Conservation (phyloP, 2,797 vertebrate species). For the Acrocephalus scirpaceus region DNA sequence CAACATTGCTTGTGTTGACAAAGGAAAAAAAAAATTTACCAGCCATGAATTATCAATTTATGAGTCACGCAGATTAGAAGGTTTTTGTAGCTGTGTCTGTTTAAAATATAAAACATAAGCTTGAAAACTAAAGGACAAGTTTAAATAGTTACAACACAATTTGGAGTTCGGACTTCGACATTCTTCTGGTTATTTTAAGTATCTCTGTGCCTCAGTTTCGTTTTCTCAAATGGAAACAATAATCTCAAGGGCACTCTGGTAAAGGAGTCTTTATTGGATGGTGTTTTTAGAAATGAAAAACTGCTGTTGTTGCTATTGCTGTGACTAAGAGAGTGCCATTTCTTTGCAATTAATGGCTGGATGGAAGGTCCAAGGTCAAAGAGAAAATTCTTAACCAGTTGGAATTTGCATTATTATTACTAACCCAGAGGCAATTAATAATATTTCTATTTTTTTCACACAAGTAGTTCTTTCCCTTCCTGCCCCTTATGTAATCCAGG, state of each 20-base stretch:
- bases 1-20: not conserved
- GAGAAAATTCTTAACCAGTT: not conserved
- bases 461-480: not conserved
- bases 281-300: slow-evolving; percentile 2
- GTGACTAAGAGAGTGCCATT: not conserved
- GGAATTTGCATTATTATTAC: not conserved
- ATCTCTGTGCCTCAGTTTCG: not conserved
- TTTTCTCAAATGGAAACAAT: slow-evolving; percentile 1
- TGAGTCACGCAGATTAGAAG: not conserved
- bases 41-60: not conserved
- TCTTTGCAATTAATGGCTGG: slow-evolving; percentile 21
- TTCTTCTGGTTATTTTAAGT: not conserved
- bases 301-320: not conserved
- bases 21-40: not conserved
- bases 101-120: not conserved
- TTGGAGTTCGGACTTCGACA: not conserved
- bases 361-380: slow-evolving; percentile 14
- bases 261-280: not conserved
- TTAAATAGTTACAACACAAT: not conserved
- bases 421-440: slow-evolving; percentile 34
- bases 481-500: not conserved
- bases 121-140: not conserved
- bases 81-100: not conserved
- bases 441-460: slow-evolving; percentile 7
- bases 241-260: not conserved